phyloP scores from a whole-genome alignment of 2,888 invertebrate species.

The Lasioglossum vierecki region DNA sequence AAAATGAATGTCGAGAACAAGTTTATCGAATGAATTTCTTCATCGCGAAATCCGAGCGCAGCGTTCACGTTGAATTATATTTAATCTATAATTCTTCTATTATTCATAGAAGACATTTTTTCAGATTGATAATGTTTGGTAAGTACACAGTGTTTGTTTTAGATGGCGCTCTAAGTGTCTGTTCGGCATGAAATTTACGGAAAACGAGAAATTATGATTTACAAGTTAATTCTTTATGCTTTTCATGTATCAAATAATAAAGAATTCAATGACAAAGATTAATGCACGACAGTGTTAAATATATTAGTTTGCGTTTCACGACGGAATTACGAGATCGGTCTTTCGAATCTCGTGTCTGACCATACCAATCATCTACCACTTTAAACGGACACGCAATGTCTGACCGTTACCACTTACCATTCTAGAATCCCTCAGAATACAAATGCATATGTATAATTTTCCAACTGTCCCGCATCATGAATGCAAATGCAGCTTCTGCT shows the following conservation, averaged over 20 bases:
- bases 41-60: constrained; percentile 19
- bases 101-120: not conserved
- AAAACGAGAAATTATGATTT: constrained; percentile 15
- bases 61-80: not conserved
- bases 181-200: not conserved
- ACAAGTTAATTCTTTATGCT: not conserved
- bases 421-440: not conserved
- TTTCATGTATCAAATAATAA: not conserved
- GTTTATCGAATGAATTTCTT: constrained; percentile 47
- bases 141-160: not conserved
- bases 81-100: not conserved
- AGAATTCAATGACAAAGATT: no score
- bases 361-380: constrained; percentile 23
- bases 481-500: not conserved
- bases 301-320: not conserved
- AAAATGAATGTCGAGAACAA: constrained; percentile 49
- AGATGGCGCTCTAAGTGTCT: constrained; percentile 22
- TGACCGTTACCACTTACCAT: not conserved
- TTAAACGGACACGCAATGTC: not conserved
- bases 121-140: not conserved
- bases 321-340: not conserved
- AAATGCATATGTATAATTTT: not conserved
- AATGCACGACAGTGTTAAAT: not conserved
- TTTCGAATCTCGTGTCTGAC: constrained; percentile 4
- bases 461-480: not conserved